Evolutionary conservation across 2,797 vertebrate species (phyloP).

Genomic region (Danio choprae): DNA sequence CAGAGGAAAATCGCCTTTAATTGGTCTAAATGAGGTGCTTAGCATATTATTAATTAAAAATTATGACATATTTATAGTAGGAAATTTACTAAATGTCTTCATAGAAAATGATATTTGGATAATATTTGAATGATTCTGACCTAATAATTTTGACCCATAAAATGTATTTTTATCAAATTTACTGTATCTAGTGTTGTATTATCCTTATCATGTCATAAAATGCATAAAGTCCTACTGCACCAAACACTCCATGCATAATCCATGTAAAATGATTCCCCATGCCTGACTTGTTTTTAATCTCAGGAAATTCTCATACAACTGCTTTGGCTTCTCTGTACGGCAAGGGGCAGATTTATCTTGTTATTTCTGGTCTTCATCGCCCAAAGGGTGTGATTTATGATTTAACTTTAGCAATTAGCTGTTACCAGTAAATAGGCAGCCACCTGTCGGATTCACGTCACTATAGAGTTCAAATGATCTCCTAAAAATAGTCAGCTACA

Average conservation of each 20-base stretch:
- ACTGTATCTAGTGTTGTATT: neutral
- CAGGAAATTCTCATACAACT: constrained; percentile 2
- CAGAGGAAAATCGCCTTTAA: too few species aligned
- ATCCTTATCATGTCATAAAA: neutral
- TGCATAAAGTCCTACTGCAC: neutral
- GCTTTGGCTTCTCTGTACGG: neutral
- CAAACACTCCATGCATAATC: neutral
- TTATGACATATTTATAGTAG: too few species aligned
- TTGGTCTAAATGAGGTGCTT: too few species aligned
- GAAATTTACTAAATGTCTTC: too few species aligned
- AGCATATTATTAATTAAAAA: too few species aligned
- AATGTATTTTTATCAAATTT: too few species aligned
- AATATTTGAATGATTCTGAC: too few species aligned
- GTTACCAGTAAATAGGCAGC: neutral
- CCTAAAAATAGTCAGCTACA: neutral
- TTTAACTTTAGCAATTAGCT: neutral
- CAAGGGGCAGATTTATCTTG: neutral
- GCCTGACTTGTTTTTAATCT: constrained; percentile 7
- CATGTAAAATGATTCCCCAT: neutral
- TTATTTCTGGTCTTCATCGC: neutral
- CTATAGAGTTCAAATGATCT: neutral
- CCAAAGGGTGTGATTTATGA: neutral
- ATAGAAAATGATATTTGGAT: too few species aligned
- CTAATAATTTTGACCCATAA: too few species aligned
- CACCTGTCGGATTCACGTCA: neutral